Conservation (phyloP, 1,140 invertebrate genomes). For the Calliopsis andreniformis region DNA sequence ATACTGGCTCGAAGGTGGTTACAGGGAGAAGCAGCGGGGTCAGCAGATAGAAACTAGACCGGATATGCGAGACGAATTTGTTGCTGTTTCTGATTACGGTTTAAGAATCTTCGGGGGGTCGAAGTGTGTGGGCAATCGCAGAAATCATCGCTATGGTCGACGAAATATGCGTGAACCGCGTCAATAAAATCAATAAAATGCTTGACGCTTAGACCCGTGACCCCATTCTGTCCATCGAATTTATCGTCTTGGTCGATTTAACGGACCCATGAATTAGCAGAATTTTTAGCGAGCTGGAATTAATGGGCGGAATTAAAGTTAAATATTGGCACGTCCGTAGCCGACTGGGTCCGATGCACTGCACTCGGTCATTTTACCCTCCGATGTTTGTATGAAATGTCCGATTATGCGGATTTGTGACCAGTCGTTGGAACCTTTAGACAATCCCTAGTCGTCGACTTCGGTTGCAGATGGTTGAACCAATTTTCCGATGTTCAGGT, state of each 20-base stretch:
- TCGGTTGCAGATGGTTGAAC: neutral
- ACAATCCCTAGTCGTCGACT: slow-evolving; percentile 4
- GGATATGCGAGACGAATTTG: slow-evolving; percentile 15
- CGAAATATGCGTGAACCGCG: neutral
- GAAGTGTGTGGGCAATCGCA: neutral
- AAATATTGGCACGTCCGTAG: slow-evolving; percentile 22
- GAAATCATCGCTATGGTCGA: neutral
- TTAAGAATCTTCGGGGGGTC: neutral
- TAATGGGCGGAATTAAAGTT: slow-evolving; percentile 30
- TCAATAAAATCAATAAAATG: slow-evolving; percentile 27
- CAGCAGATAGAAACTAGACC: slow-evolving; percentile 59
- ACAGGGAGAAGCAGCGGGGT: slow-evolving; percentile 47
- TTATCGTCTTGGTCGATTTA: slow-evolving; percentile 27
- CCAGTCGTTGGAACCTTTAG: neutral
- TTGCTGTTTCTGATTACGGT: slow-evolving; percentile 1
- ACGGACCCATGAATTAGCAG: slow-evolving; percentile 17
- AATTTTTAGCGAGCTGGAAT: neutral
- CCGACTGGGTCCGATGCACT: neutral
- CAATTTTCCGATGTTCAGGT: neutral
- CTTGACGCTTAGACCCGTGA: neutral
- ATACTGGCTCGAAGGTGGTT: slow-evolving; percentile 36
- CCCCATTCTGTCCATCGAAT: slow-evolving; percentile 5
- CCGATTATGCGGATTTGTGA: slow-evolving; percentile 11
- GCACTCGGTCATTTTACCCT: slow-evolving; percentile 19
- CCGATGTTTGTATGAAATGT: slow-evolving; percentile 7